Evolutionary conservation across 2,888 invertebrate species (phyloP).

Genomic region (Plusia festucae): DNA sequence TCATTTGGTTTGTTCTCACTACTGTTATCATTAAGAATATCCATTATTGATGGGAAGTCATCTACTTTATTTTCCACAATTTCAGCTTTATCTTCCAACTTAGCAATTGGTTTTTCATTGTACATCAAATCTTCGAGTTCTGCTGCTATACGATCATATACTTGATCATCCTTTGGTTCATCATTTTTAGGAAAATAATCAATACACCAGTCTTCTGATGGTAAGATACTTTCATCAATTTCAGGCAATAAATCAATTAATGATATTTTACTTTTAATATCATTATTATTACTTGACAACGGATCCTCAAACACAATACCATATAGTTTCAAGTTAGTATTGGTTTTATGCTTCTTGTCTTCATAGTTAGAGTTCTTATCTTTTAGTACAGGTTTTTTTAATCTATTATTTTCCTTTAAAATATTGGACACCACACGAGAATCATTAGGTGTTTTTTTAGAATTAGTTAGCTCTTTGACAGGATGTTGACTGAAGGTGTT

Average conservation of each 20-base stretch:
- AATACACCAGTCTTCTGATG: conserved; percentile 84
- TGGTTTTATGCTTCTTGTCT: conserved; percentile 55
- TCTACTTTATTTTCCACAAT: conserved; percentile 69
- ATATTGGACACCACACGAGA: conserved; percentile 65
- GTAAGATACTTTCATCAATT: conserved; percentile 76
- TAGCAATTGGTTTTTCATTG: conserved; percentile 75
- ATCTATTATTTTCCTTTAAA: conserved; percentile 80
- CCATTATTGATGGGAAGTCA: conserved; percentile 87
- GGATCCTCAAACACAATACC: conserved; percentile 80
- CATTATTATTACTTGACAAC: conserved; percentile 57
- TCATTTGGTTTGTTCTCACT: conserved; percentile 66
- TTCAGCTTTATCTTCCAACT: conserved; percentile 71
- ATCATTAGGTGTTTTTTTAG: conserved; percentile 66
- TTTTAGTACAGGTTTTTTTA: conserved; percentile 70
- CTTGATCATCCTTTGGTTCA: conserved; percentile 84
- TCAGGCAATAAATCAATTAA: conserved; percentile 75
- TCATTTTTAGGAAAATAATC: conserved; percentile 82
- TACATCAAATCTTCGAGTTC: conserved; percentile 87
- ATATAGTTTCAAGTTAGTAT: conserved; percentile 74
- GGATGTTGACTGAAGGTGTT: conserved; percentile 77
- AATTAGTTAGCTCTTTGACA: conserved; percentile 65
- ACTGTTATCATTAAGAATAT: conserved; percentile 80
- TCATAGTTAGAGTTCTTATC: conserved; percentile 66
- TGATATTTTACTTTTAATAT: conserved; percentile 67
- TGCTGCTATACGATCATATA: conserved; percentile 87